Evolutionary conservation across 2,797 vertebrate genomes (phyloP), one percentile per base, ranked within the genome.

Genomic region (Hydrocynus forskahlii): DNA sequence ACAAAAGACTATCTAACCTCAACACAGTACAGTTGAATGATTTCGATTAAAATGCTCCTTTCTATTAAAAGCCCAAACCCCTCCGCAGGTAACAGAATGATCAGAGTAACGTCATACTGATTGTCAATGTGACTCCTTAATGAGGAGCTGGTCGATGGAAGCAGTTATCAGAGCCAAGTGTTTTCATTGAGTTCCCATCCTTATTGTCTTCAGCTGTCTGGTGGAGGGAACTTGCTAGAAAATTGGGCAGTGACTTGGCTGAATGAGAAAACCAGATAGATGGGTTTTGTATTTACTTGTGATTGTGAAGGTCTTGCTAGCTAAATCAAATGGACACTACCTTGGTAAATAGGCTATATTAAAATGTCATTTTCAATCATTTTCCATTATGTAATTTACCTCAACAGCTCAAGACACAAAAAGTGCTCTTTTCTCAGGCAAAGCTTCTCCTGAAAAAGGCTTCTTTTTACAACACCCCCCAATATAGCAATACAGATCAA

Each of bases 101-200:
- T 87, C 79, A 80, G 72, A 57, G 40, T 66, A 83, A 81, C 74
- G 66, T 82, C 82, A 80, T 78, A 83, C 82, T 81, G 84, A 83
- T 80, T 84, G 76, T 85, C 72, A 84, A 82, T 84, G 77, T 81
- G 78, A 85, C 80, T 84, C 77, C 69, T 76, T 86, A 87, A 84
- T 84, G 86, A 87, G 87, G 83, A 86, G 72, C 76, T 50, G 75
- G 79, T 88, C 86, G 85, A 87, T 86, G 70, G 62, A 76, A 81
- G 67, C 63, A 69, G 79, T 83, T 84, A 83, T 85, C 82, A 86
- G 79, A 81, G 29, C 71, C 84, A 81, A 79, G 81, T 68, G 25
- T 80, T 78, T 84, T 78, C 82, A 87, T 86, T 83, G 81, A 87
- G 77, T 79, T 84, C 64, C 82, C 64, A 84, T 70, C 48, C 81